phyloP scores from a whole-genome alignment of 2,113 vertebrate genomes.

The Galemys pyrenaicus region DNA sequence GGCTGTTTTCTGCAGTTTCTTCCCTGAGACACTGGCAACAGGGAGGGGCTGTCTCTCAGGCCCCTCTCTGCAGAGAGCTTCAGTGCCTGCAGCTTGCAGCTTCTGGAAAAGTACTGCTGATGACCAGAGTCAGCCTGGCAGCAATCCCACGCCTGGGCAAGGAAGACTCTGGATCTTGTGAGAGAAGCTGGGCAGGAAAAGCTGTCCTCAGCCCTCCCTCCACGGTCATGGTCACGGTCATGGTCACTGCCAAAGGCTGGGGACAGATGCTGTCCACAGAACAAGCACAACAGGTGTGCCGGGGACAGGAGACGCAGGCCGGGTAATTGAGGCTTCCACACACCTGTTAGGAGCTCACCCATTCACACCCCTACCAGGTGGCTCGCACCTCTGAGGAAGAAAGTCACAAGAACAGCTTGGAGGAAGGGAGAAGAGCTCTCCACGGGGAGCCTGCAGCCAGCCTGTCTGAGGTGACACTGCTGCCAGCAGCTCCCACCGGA shows the following conservation, averaged over 20 bases:
- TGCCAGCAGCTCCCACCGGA: neutral
- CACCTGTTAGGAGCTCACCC: slow-evolving; percentile 45
- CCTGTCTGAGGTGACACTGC: neutral
- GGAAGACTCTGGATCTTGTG: accelerated
- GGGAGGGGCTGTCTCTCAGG: accelerated
- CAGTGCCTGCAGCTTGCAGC: neutral
- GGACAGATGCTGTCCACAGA: neutral
- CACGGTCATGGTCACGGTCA: accelerated
- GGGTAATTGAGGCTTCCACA: slow-evolving; percentile 33
- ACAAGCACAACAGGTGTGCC: neutral
- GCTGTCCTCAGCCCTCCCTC: neutral
- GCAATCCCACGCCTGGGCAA: neutral
- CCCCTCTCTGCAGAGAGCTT: neutral
- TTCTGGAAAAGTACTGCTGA: neutral
- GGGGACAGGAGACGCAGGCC: neutral
- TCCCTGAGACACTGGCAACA: neutral
- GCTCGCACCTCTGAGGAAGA: slow-evolving; percentile 14
- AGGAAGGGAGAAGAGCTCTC: neutral
- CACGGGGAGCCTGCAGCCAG: neutral
- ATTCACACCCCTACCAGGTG: slow-evolving; percentile 55
- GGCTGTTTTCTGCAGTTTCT: neutral
- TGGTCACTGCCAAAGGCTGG: neutral
- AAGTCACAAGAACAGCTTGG: neutral
- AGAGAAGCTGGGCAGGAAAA: neutral
- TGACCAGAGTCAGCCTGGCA: neutral